Evolutionary conservation across 1,140 invertebrate species (phyloP).

Genomic region (Homarus americanus): DNA sequence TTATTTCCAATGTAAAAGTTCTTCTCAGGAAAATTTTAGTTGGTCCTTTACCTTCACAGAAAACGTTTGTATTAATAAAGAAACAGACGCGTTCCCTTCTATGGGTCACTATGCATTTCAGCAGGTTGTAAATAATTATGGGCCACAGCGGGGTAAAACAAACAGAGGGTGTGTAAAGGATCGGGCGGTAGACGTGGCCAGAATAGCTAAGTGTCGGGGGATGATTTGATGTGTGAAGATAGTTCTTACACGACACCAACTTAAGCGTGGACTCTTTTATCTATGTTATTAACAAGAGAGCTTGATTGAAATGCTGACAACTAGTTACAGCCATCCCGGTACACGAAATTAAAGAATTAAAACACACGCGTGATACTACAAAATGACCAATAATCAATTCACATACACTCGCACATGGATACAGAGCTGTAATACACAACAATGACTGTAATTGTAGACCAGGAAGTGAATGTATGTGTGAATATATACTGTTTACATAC

Average conservation of each 20-base stretch:
- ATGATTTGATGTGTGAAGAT: constrained; percentile 32
- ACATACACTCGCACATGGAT: no score
- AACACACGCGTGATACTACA: neutral
- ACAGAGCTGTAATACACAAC: no score
- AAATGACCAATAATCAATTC: no score
- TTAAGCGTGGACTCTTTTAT: neutral
- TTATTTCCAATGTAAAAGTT: neutral
- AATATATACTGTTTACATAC: no score
- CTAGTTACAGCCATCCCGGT: neutral
- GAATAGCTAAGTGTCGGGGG: constrained; percentile 45
- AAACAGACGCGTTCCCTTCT: neutral
- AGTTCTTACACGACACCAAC: constrained; percentile 8
- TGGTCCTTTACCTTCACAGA: neutral
- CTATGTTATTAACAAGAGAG: neutral
- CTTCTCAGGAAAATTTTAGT: neutral
- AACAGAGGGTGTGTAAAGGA: constrained; percentile 52
- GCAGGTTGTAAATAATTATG: constrained; percentile 39
- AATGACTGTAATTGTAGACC: no score
- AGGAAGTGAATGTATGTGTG: no score
- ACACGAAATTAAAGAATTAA: neutral
- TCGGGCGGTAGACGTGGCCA: constrained; percentile 1
- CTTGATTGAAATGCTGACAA: neutral
- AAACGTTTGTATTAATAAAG: neutral
- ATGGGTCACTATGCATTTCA: constrained; percentile 1
- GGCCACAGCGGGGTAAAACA: constrained; percentile 43